Evolutionary conservation across 2,113 vertebrate species (phyloP).

Genomic region (Amia ocellicauda): DNA sequence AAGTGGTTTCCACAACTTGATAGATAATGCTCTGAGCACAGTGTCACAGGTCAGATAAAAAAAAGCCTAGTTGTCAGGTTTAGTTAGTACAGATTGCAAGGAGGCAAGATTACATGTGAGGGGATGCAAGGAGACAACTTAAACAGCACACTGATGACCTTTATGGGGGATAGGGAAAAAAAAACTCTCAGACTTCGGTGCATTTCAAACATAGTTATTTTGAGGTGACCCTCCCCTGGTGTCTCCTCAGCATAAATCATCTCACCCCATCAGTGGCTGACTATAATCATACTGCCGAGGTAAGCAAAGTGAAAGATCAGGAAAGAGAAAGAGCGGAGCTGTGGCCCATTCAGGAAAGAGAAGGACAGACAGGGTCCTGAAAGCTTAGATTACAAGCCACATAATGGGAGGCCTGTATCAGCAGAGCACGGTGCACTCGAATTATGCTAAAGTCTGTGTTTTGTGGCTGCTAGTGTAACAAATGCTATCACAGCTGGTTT

Average conservation of each 20-base stretch:
- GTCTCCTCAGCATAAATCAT: constrained; percentile 26
- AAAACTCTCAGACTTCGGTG: not conserved
- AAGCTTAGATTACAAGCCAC: constrained; percentile 33
- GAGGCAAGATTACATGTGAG: too few species aligned
- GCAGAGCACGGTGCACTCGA: constrained; percentile 11
- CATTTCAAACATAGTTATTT: constrained; percentile 4
- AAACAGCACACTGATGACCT: too few species aligned
- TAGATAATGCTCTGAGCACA: too few species aligned
- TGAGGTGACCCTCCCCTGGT: constrained; percentile 18
- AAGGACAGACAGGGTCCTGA: constrained; percentile 20
- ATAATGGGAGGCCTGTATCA: constrained; percentile 31
- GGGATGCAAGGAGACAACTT: not conserved
- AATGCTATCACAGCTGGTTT: constrained; percentile 27
- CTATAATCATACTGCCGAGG: constrained; percentile 26
- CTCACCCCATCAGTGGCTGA: constrained; percentile 1
- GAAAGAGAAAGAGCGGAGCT: constrained; percentile 17
- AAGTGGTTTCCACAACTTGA: too few species aligned
- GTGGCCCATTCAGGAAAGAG: constrained; percentile 22
- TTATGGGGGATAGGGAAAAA: not conserved
- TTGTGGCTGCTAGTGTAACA: constrained; percentile 23
- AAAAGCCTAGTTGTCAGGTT: too few species aligned
- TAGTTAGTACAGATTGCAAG: too few species aligned
- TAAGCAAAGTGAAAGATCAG: constrained; percentile 24
- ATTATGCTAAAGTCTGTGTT: constrained; percentile 32
- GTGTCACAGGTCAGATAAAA: too few species aligned